Base-by-base conservation (phyloP, 2,113 vertebrate genomes). In the Epinephelus fuscoguttatus region DNA sequence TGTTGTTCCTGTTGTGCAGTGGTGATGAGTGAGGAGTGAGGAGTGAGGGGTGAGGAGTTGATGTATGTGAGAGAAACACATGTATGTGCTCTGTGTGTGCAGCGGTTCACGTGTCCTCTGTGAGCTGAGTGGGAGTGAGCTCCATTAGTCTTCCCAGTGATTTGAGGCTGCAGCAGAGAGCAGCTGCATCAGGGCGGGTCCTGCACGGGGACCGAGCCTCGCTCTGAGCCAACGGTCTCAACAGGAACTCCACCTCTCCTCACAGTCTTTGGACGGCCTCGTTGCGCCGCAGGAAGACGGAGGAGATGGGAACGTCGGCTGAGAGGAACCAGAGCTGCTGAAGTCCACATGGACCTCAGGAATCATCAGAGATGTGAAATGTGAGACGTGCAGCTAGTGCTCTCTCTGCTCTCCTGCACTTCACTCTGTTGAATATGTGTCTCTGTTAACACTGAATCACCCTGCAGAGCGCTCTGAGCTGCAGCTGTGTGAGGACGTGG, bases 111-210 rank as follows among this genome's bases (percentile, higher is more conserved):
- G 45, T 33, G 40, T 77, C 56, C 69, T 2, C 73, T 63, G 42
- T 45, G 42, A 11, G 42, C 53, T 3, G 75, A 76, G 59, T 73
- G 78, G 73, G 82, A 45, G 88, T 68, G 84, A 71, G 67, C 77
- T 66, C 53, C 47, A 45, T 80, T 63, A 56, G 56, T 50, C 52
- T 60, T 63, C 47, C 61, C 80, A 55, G 42, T 18, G 72, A 69
- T 30, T 30, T 30, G 30, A 85, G 84, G 77, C 80, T 73, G 64
- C 67, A 80, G 80, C 21, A 19, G 63, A 52, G 53, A 82, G 30
- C 92, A 94, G 91, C 92, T 94, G 93, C 81, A 71, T 87, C 72
- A 63, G 91, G 94, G 93, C 50, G 89, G 85, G 50, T 70, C 90
- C 72, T 17, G 63, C 62, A 15, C 6, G 13, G 67, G 63, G 76